Evolutionary conservation across 2,888 invertebrate species (phyloP).

Genomic region (Erebia epiphron): DNA sequence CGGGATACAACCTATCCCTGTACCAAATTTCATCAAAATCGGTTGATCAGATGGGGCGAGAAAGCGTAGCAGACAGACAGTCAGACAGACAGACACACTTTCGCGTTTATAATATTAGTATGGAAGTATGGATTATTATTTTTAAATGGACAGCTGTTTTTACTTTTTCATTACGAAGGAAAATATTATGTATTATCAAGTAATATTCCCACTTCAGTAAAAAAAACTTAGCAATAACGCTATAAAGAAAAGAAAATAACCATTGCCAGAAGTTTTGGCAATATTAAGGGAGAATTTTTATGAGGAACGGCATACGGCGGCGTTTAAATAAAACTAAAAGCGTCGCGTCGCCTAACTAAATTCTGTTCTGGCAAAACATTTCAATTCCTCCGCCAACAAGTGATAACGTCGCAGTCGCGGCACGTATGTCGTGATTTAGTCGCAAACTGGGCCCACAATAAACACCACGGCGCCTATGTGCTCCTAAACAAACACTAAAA

Average conservation of each 20-base stretch:
- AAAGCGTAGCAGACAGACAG: no score
- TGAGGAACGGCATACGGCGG: slow-evolving; percentile 5
- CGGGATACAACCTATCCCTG: no score
- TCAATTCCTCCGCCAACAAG: slow-evolving; percentile 44
- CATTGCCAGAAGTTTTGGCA: neutral
- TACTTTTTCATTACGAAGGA: no score
- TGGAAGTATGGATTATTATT: no score
- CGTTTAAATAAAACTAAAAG: slow-evolving; percentile 24
- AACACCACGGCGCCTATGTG: slow-evolving; percentile 41
- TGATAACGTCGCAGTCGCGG: slow-evolving; percentile 46
- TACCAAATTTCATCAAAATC: no score
- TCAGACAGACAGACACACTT: no score
- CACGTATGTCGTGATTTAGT: slow-evolving; percentile 46
- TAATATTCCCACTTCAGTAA: neutral
- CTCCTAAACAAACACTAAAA: slow-evolving; percentile 69
- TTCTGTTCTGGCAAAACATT: slow-evolving; percentile 41
- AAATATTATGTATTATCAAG: neutral
- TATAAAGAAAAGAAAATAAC: neutral
- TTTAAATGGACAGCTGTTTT: no score
- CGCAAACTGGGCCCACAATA: slow-evolving; percentile 40
- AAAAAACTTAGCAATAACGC: neutral
- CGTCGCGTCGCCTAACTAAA: slow-evolving; percentile 36
- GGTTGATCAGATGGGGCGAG: no score
- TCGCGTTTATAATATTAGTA: no score
- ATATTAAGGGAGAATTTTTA: slow-evolving; percentile 3